Evolutionary conservation across 2,888 invertebrate genomes (phyloP), one percentile per base, ranked within the genome.

Genomic region (Melanostoma scalare): DNA sequence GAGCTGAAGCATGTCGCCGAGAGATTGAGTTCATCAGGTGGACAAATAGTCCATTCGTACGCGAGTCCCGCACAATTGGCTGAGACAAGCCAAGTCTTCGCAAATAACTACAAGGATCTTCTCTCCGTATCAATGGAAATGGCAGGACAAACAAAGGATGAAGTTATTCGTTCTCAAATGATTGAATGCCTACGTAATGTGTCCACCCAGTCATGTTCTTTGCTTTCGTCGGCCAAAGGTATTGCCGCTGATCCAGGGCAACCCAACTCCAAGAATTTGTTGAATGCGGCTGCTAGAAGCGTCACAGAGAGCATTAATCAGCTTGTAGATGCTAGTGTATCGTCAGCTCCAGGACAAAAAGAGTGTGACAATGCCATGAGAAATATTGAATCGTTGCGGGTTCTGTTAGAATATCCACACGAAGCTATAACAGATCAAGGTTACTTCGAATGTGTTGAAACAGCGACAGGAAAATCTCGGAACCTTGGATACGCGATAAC

Each of bases 311-410:
- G 96, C 90, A 97, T 99, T 86, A 99, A 98, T 90, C 94, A 96
- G 87, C 92, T 99, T 82, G 96, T 98, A 3, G 92, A 93, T 89
- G 89, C 90, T 56, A 91, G 90, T 81, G 97, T 97, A 1, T 95
- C 95, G 42, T 96, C 97, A 0, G 97, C 97, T 0, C 98, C 99
- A 0, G 98, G 99, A 0, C 98, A 98, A 92, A 97, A 96, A 90
- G 99, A 99, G 89, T 99, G 99, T 91, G 98, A 97, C 89, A 98
- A 96, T 86, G 98, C 99, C 0, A 95, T 99, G 68, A 93, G 98
- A 85, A 96, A 96, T 90, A 98, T 99, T 77, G 96, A 96, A 91
- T 95, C 96, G 73, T 94, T 96, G 90, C 93, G 95, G 30, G 95
- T 96, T 1, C 92, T 98, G 81, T 92, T 99, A 60, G 95, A 96